phyloP scores from a whole-genome alignment of 2,888 invertebrate genomes.

The Megalurothrips usitatus region DNA sequence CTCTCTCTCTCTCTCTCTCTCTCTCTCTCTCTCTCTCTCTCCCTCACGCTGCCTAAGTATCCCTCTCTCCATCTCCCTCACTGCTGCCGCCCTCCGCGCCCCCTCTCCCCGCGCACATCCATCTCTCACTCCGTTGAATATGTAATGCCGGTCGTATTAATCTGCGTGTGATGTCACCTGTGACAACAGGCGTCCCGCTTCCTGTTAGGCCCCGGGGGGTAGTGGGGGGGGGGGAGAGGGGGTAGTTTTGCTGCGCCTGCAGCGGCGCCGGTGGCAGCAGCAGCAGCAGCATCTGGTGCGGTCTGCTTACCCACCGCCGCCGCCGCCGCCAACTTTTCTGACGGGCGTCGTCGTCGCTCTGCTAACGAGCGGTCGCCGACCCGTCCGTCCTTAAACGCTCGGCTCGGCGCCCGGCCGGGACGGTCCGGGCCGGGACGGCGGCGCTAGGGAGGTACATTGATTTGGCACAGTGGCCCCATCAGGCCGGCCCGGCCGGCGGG shows the following conservation, averaged over 20 bases:
- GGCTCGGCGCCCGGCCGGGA: no score
- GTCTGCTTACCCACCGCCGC: background rate
- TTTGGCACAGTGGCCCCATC: background rate
- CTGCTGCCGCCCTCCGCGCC: background rate
- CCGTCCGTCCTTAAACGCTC: background rate
- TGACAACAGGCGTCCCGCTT: background rate
- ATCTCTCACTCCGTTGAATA: background rate
- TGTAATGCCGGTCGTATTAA: background rate
- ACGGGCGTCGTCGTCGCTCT: background rate
- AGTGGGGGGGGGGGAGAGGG: no score
- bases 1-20: background rate
- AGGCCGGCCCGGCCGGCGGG: background rate
- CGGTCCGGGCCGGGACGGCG: background rate
- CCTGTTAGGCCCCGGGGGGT: no score
- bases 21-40: background rate
- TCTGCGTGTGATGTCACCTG: background rate
- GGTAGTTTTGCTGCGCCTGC: no score
- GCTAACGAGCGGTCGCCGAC: background rate
- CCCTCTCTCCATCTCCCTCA: background rate
- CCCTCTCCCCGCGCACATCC: background rate
- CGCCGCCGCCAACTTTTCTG: background rate
- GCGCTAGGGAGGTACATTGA: background rate
- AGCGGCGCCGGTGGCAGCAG: no score
- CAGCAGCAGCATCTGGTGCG: background rate
- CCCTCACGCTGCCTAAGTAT: background rate